phyloP scores from a whole-genome alignment of 2,888 invertebrate genomes.

The Eretmocerus hayati region DNA sequence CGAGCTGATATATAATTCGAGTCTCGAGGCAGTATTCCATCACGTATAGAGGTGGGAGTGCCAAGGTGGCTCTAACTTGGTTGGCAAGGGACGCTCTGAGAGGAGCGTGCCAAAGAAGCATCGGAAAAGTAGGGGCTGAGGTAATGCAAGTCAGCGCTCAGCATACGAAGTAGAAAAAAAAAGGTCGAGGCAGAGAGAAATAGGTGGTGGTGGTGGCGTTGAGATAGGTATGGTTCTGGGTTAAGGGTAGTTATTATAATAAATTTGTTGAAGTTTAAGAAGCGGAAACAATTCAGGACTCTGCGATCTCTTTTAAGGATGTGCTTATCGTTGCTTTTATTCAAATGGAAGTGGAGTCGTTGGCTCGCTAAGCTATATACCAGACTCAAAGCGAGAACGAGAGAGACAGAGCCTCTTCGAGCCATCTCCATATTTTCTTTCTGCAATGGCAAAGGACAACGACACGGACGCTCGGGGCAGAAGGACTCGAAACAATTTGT shows the following conservation, averaged over 20 bases:
- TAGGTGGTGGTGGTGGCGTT: slow-evolving; percentile 12
- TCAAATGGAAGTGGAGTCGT: slow-evolving; percentile 39
- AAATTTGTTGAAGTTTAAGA: slow-evolving; percentile 47
- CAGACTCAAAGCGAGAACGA: slow-evolving; percentile 17
- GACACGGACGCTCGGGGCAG: background rate
- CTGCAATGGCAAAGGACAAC: background rate
- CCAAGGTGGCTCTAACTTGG: too few species aligned
- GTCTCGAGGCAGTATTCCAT: slow-evolving; percentile 12
- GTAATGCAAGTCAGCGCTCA: slow-evolving; percentile 10
- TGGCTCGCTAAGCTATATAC: background rate
- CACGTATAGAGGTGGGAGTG: too few species aligned
- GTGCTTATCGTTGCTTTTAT: slow-evolving; percentile 47
- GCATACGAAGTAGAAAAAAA: slow-evolving; percentile 8
- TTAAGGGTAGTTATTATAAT: slow-evolving; percentile 46
- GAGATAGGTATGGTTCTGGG: slow-evolving; percentile 22
- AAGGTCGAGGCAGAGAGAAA: slow-evolving; percentile 8
- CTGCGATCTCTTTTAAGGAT: slow-evolving; percentile 43
- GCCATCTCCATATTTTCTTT: slow-evolving; percentile 3
- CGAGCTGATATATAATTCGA: slow-evolving; percentile 18
- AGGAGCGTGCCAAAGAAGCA: slow-evolving; percentile 6
- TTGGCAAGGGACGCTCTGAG: background rate
- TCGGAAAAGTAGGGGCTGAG: slow-evolving; percentile 14
- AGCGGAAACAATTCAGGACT: slow-evolving; percentile 46
- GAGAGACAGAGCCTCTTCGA: slow-evolving; percentile 6
- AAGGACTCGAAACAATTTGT: slow-evolving; percentile 22